phyloP scores from a whole-genome alignment of 2,113 vertebrate genomes.

The Arizona elegans region DNA sequence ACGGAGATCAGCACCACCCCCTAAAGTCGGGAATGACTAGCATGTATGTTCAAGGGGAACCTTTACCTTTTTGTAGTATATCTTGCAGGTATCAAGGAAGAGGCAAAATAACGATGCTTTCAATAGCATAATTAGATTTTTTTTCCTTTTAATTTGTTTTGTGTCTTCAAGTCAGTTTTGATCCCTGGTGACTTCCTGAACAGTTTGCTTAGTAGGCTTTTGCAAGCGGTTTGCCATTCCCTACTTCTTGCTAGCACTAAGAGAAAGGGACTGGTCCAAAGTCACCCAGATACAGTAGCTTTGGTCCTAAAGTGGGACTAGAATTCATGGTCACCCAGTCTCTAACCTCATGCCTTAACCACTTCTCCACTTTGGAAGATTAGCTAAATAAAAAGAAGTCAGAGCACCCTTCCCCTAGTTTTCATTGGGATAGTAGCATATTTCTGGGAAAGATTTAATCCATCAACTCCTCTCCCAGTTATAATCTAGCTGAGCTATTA shows the following conservation, averaged over 20 bases:
- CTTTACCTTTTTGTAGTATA: too few species aligned
- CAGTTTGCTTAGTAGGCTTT: not conserved
- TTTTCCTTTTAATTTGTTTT: not conserved
- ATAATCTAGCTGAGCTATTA: not conserved
- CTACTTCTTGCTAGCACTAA: not conserved
- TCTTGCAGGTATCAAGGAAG: not conserved
- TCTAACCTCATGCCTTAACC: not conserved
- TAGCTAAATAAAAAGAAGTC: not conserved
- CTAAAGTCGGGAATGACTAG: too few species aligned
- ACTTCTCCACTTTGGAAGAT: not conserved
- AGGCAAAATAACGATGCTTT: not conserved
- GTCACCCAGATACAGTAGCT: not conserved
- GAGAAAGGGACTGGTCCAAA: not conserved
- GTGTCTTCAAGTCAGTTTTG: not conserved
- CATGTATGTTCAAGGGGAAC: too few species aligned
- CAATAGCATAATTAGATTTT: not conserved
- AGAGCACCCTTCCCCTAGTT: not conserved
- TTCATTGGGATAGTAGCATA: not conserved
- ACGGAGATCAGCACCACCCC: too few species aligned
- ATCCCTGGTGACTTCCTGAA: not conserved
- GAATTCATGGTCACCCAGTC: not conserved
- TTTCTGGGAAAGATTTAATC: not conserved
- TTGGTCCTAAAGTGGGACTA: not conserved
- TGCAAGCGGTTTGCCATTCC: not conserved
- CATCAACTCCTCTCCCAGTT: not conserved